Percentiles rank a stretch among this genome's conserved stretches.
Conservation (phyloP, 2,888 invertebrate species). For the Chironomus riparius region DNA sequence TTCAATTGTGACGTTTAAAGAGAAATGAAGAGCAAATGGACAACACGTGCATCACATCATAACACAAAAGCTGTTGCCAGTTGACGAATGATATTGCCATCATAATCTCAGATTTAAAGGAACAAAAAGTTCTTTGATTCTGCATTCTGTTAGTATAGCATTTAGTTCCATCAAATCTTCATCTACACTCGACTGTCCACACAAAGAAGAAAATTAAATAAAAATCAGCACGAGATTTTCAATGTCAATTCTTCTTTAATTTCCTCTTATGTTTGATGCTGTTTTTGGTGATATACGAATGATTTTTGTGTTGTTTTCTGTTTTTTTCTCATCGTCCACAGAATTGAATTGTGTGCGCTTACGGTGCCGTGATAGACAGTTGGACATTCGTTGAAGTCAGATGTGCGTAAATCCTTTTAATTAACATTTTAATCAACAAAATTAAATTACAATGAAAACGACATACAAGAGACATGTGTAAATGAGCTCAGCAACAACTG, state of each 20-base stretch:
- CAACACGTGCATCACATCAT: too few species aligned
- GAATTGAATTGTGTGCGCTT: not conserved
- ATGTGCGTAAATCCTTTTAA: constrained; percentile 14
- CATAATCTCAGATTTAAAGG: too few species aligned
- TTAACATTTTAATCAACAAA: not conserved
- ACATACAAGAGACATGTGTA: not conserved
- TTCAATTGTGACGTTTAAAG: not conserved
- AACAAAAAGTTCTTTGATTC: too few species aligned
- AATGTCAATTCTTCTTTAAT: not conserved
- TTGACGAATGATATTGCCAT: too few species aligned
- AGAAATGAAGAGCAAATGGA: not conserved
- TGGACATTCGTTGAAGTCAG: not conserved
- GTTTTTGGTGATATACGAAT: too few species aligned
- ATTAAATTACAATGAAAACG: not conserved
- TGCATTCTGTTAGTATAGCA: not conserved
- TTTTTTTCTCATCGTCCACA: not conserved
- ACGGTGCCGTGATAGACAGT: not conserved
- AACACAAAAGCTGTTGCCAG: too few species aligned
- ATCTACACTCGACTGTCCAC: too few species aligned
- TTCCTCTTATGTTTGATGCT: too few species aligned
- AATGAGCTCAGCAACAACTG: too few species aligned
- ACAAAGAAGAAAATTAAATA: not conserved
- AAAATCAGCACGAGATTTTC: not conserved
- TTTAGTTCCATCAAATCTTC: not conserved
- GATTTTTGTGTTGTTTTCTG: not conserved